These are phyloP conservation scores for Malacoctenus gilli DNA, from an alignment of 2,797 vertebrate species.

Conservation along the genomic window DNA sequence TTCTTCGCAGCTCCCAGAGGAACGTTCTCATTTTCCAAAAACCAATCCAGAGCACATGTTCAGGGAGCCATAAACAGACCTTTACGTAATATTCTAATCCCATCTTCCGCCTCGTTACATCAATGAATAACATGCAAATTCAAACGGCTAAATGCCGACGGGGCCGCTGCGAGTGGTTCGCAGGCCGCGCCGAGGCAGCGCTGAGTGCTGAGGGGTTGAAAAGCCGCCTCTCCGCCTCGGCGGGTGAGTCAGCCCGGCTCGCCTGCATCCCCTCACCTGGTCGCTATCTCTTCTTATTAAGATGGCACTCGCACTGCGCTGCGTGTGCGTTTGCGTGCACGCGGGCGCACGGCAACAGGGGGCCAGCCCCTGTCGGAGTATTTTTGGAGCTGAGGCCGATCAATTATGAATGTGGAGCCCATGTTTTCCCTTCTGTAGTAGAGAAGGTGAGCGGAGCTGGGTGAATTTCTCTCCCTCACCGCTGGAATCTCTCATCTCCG, in stretches of 20 bases:
- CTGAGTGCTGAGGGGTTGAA: conserved; percentile 35
- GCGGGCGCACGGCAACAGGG: conserved; percentile 1
- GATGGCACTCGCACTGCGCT: conserved; percentile 23
- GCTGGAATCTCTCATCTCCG: conserved; percentile 35
- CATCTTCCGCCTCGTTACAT: conserved; percentile 47
- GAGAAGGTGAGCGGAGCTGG: conserved; percentile 40
- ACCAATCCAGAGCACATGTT: conserved; percentile 27
- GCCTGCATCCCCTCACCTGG: conserved; percentile 58
- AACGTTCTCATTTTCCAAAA: conserved; percentile 12
- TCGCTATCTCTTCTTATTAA: conserved; percentile 61
- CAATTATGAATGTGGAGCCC: conserved; percentile 71
- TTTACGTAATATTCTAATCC: conserved; percentile 56
- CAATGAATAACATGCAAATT: conserved; percentile 48
- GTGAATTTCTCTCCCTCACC: conserved; percentile 39
- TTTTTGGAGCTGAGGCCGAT: conserved; percentile 68
- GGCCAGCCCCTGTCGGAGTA: conserved; percentile 50
- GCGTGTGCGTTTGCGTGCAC: not conserved
- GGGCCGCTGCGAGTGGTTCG: conserved; percentile 30
- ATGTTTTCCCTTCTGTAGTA: conserved; percentile 48
- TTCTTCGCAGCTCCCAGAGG: conserved; percentile 19
- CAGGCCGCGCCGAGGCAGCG: conserved; percentile 21
- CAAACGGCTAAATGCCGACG: conserved; percentile 19
- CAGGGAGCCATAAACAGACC: conserved; percentile 29
- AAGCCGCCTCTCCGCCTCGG: conserved; percentile 12
- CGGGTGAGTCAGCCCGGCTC: conserved; percentile 46